Base-by-base conservation (phyloP, 2,888 invertebrate genomes). In the Spicauda simplicius region DNA sequence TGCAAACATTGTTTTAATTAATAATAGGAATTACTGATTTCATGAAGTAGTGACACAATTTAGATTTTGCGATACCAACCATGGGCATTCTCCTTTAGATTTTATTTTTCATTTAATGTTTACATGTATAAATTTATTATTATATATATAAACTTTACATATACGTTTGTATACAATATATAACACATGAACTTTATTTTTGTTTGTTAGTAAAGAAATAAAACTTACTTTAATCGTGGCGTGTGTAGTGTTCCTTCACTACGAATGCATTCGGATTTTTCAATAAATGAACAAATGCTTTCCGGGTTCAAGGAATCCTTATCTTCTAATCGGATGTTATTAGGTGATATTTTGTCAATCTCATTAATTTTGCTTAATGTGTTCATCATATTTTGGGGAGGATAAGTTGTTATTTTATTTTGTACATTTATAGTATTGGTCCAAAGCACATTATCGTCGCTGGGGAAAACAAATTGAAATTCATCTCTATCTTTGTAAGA, bases 231-330 rank as follows among this genome's bases (percentile, higher is more conserved):
- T 70, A 37, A 71, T 70, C 33, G 2, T 62, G 76, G 63, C 60
- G 75, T 70, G 68, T 88, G 81, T 25, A 85, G 63, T n/a, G 82
- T 61, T 19, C 91, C 91, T 19, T 83, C 81, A 19, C 69, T 76
- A 37, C 71, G 73, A 63, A 74, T 72, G 71, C 91, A 91, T 68
- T 86, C 81, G 19, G 70, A 71, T 73, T 82, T 82, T 53, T 78
- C 82, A 59, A 88, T 80, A 70, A 84, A 86, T 6, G 82, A 81
- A 65, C 90, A 90, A 70, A 87, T 84, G 70, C 76, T 80, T 80
- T 86, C 84, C 2, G 81, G 75, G 59, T 78, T 68, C 14, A 64
- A 64, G 33, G 25, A 25, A 55, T 70, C 63, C 25, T 71, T 74
- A 50, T 74, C 65, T 14, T 59, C 61, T 45, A 16, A 50, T 45